Conservation (phyloP, 2,888 invertebrate species). For the Drosophila subquinaria region DNA sequence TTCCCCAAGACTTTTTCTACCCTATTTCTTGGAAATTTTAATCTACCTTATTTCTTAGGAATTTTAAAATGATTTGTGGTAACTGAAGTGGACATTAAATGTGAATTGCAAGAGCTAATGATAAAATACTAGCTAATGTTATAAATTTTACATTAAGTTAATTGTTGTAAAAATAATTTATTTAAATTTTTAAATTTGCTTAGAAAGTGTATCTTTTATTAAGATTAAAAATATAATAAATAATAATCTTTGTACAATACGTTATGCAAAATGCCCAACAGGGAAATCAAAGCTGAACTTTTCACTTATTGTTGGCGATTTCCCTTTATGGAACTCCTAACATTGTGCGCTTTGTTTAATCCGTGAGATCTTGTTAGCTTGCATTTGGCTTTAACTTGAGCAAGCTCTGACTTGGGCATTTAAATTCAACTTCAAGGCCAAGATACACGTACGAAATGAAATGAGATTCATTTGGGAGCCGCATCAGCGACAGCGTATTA, state of each 20-base stretch:
- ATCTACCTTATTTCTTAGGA: not conserved
- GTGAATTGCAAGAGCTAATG: too few species aligned
- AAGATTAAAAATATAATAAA: not conserved
- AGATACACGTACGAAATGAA: constrained; percentile 58
- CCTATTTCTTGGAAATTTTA: not conserved
- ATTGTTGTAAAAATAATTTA: too few species aligned
- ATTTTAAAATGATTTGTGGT: not conserved
- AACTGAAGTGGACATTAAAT: not conserved
- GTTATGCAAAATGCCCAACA: not conserved
- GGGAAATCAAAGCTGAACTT: not conserved
- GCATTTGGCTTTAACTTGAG: constrained; percentile 52
- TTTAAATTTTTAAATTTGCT: not conserved
- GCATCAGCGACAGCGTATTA: constrained; percentile 65
- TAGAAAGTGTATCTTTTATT: not conserved
- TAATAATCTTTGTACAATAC: not conserved
- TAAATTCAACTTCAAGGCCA: constrained; percentile 70
- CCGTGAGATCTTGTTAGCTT: constrained; percentile 41
- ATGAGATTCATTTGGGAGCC: constrained; percentile 72
- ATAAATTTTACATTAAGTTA: too few species aligned
- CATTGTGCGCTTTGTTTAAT: constrained; percentile 40
- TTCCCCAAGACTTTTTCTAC: not conserved
- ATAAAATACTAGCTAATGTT: too few species aligned
- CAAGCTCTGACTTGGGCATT: constrained; percentile 50
- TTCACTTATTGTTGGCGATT: constrained; percentile 15
- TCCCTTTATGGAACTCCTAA: constrained; percentile 24